Conservation (phyloP, 2,113 vertebrate genomes). For the Panthera tigris region DNA sequence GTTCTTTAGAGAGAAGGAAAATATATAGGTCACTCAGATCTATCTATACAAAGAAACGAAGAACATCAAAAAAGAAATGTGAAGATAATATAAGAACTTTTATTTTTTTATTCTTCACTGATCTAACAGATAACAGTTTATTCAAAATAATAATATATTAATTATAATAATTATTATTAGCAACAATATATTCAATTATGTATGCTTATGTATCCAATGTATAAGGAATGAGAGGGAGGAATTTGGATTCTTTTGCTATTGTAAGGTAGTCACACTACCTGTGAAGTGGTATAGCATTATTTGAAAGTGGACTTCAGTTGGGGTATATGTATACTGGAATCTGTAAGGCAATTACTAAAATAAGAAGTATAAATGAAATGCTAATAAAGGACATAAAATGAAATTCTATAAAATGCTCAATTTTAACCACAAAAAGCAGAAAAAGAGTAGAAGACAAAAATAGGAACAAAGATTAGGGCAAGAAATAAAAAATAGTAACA, state of each 20-base stretch:
- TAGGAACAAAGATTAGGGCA: background rate
- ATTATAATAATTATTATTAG: background rate
- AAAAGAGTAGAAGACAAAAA: background rate
- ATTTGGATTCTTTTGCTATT: background rate
- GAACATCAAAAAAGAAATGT: background rate
- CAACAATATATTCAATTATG: background rate
- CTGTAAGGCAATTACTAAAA: background rate
- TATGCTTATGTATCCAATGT: background rate
- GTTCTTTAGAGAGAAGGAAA: constrained; percentile 18
- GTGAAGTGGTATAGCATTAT: background rate
- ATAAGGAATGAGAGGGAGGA: background rate
- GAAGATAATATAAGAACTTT: background rate
- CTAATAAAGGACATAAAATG: background rate
- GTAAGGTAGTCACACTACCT: background rate
- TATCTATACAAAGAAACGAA: background rate
- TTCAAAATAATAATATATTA: background rate
- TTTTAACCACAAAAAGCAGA: background rate
- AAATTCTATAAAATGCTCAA: background rate
- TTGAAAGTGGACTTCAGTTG: background rate
- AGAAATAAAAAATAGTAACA: background rate
- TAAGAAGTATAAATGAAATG: background rate
- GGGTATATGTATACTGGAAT: background rate
- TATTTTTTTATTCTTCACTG: background rate
- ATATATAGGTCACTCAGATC: background rate
- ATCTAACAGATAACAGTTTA: background rate